Conservation (phyloP, 53 echinoderm and acorn worm species). For the Zoroaster sp. region DNA sequence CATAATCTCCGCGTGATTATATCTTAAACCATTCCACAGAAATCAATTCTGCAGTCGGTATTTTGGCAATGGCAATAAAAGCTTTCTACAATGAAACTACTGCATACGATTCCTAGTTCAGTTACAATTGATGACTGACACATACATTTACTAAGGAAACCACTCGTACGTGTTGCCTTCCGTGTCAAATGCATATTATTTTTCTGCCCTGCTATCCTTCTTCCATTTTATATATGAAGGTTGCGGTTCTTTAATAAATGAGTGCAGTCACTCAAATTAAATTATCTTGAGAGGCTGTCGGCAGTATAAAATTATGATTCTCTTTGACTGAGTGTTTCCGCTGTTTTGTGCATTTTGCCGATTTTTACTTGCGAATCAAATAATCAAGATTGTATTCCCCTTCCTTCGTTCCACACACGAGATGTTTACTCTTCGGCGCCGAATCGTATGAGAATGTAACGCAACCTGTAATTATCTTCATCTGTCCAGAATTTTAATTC, state of each 20-base stretch:
- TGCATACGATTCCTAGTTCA: too few relatives aligned
- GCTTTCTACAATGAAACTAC: too few relatives aligned
- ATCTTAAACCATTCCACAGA: too few relatives aligned
- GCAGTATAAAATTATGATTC: not conserved
- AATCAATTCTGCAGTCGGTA: too few relatives aligned
- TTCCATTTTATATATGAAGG: not conserved
- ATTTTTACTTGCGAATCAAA: too few relatives aligned
- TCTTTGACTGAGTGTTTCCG: not conserved
- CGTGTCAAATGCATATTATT: too few relatives aligned
- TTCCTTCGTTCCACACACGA: not conserved
- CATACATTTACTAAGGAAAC: too few relatives aligned
- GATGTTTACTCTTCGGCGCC: constrained; percentile 1
- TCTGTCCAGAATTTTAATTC: not conserved
- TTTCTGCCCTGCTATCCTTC: too few relatives aligned
- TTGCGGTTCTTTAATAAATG: not conserved
- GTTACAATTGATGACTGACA: too few relatives aligned
- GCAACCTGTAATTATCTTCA: not conserved
- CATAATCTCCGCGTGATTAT: too few relatives aligned
- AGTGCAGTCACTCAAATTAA: not conserved
- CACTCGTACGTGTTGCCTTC: too few relatives aligned
- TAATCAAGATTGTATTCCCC: not conserved
- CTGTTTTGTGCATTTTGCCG: not conserved
- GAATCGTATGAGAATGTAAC: not conserved
- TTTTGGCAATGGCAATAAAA: too few relatives aligned
- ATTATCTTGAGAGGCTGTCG: not conserved